Evolutionary conservation across 1,140 invertebrate genomes (phyloP).

Genomic region (Samia ricini): DNA sequence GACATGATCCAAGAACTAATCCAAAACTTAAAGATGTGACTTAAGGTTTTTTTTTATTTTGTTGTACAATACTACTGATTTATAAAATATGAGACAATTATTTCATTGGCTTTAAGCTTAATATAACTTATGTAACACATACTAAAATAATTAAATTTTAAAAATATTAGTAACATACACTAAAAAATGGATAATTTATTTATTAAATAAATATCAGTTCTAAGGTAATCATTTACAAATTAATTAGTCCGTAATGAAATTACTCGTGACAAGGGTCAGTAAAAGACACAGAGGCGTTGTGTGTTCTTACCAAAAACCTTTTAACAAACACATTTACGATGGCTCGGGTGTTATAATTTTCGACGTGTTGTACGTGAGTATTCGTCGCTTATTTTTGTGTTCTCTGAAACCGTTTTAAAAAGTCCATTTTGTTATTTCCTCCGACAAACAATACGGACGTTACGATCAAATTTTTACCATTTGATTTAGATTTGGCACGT

Average conservation of each 20-base stretch:
- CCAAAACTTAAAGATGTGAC: too few relatives aligned
- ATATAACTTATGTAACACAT: too few relatives aligned
- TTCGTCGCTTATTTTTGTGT: neutral
- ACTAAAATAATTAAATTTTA: too few relatives aligned
- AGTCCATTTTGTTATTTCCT: neutral
- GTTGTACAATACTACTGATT: too few relatives aligned
- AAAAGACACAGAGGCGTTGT: constrained; percentile 45
- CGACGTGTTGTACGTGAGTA: constrained; percentile 28
- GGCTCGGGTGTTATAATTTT: constrained; percentile 44
- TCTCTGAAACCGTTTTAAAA: neutral
- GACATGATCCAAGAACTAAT: too few relatives aligned
- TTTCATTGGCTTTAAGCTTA: too few relatives aligned
- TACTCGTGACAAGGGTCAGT: constrained; percentile 58
- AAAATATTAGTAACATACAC: too few relatives aligned
- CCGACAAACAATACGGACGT: too few relatives aligned
- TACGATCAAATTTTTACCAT: neutral
- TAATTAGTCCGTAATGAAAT: constrained; percentile 62
- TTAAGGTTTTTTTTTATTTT: too few relatives aligned
- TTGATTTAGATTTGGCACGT: constrained; percentile 1
- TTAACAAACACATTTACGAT: constrained; percentile 50
- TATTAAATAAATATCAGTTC: neutral
- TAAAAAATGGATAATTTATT: too few relatives aligned
- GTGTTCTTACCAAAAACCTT: constrained; percentile 46
- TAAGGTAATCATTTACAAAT: constrained; percentile 31
- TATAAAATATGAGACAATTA: too few relatives aligned